Percentiles rank a stretch among this genome's conserved stretches.
Conservation (phyloP, 2,113 vertebrate species). For the Diadophis punctatus region DNA sequence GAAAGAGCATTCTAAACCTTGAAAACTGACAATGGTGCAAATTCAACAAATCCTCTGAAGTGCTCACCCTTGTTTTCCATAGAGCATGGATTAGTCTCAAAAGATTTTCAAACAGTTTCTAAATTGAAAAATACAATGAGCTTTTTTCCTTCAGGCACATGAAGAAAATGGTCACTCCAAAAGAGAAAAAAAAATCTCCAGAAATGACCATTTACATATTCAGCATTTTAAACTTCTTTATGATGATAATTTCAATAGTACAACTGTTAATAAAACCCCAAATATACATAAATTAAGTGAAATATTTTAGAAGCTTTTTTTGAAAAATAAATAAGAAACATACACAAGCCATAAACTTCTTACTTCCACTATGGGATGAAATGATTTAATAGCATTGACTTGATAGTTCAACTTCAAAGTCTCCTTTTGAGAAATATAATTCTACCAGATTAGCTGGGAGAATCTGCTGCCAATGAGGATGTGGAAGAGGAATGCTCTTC, state of each 20-base stretch:
- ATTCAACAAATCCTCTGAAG: constrained; percentile 66
- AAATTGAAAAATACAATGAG: constrained; percentile 62
- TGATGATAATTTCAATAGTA: constrained; percentile 21
- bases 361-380: neutral
- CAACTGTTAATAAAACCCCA: neutral
- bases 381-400: neutral
- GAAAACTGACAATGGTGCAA: constrained; percentile 53
- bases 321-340: neutral
- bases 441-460: neutral
- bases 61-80: constrained; percentile 67
- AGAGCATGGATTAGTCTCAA: constrained; percentile 62
- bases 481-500: neutral
- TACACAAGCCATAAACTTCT: neutral
- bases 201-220: constrained; percentile 56
- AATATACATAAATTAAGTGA: neutral
- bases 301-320: neutral
- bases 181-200: constrained; percentile 20
- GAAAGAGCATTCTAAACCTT: constrained; percentile 50
- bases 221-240: constrained; percentile 40
- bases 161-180: constrained; percentile 58
- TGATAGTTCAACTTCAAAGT: neutral
- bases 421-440: neutral
- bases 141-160: constrained; percentile 51
- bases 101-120: constrained; percentile 41
- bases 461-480: neutral